phyloP scores from a whole-genome alignment of 2,113 vertebrate species.

The Paramisgurnus dabryanus region DNA sequence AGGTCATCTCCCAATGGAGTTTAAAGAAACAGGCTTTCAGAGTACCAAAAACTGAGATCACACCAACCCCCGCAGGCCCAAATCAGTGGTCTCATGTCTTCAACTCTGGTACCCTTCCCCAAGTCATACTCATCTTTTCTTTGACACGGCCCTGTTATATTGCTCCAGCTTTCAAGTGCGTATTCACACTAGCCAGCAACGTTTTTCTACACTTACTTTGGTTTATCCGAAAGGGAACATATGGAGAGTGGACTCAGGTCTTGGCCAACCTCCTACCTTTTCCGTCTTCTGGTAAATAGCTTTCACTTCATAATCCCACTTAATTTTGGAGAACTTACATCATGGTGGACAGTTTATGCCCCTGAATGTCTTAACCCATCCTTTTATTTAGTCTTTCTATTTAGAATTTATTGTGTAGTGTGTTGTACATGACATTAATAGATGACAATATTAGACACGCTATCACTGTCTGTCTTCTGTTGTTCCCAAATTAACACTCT shows the following conservation, averaged over 20 bases:
- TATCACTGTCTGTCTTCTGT: neutral
- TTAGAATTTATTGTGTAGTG: neutral
- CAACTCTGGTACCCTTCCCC: neutral
- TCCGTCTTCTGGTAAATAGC: neutral
- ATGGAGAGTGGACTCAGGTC: neutral
- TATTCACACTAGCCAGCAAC: slow-evolving; percentile 69
- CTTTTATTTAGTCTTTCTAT: neutral
- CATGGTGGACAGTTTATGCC: neutral
- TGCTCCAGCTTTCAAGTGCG: slow-evolving; percentile 70
- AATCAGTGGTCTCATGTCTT: neutral
- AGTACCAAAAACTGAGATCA: slow-evolving; percentile 24
- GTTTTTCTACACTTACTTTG: slow-evolving; percentile 66
- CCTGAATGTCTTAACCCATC: too few relatives aligned
- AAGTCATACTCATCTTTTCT: slow-evolving; percentile 55
- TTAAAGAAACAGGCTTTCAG: slow-evolving; percentile 16
- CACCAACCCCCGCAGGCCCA: slow-evolving; percentile 24
- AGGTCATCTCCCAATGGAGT: neutral
- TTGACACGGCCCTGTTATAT: slow-evolving; percentile 62
- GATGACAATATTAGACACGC: neutral
- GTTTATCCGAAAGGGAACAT: slow-evolving; percentile 19
- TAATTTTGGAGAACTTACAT: neutral
- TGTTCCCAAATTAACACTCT: neutral
- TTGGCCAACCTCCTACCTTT: neutral
- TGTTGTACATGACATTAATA: neutral
- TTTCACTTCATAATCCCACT: neutral